These are phyloP conservation scores for Choloepus hoffmanni DNA, from an alignment of 2,113 vertebrate genomes.

Conservation along the genomic window DNA sequence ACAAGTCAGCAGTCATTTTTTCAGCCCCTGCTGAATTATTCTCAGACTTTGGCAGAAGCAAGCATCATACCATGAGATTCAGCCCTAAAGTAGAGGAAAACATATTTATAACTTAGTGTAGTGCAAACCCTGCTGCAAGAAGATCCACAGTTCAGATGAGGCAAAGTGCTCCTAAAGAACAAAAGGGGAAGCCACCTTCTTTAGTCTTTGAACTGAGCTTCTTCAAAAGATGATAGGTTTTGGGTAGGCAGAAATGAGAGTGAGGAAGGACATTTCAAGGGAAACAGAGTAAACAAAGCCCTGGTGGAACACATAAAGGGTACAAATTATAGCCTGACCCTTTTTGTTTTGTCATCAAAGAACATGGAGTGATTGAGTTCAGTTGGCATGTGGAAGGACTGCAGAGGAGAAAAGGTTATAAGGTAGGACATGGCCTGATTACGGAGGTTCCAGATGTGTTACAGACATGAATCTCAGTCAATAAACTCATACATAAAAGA, in stretches of 20 bases:
- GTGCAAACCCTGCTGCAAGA: neutral
- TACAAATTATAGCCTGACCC: neutral
- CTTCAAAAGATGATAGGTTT: neutral
- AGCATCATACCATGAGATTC: neutral
- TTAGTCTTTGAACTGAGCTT: neutral
- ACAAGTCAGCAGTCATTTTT: neutral
- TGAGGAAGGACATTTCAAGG: neutral
- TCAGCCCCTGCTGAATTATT: neutral
- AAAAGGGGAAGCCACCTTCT: neutral
- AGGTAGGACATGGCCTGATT: neutral
- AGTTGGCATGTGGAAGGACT: neutral
- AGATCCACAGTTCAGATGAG: neutral
- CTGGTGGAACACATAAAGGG: neutral
- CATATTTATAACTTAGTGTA: neutral
- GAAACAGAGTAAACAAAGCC: neutral
- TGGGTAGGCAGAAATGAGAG: neutral
- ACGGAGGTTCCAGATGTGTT: neutral
- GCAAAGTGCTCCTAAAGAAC: neutral
- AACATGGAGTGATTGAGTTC: neutral
- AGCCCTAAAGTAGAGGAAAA: neutral
- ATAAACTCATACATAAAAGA: neutral
- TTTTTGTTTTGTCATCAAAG: neutral
- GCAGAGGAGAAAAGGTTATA: neutral
- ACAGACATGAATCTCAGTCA: neutral
- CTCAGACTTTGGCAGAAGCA: neutral